Percentiles rank a stretch among this genome's conserved stretches.
These are phyloP conservation scores for Artemia sinica DNA, from an alignment of 2,888 invertebrate genomes.

Conservation along the genomic window DNA sequence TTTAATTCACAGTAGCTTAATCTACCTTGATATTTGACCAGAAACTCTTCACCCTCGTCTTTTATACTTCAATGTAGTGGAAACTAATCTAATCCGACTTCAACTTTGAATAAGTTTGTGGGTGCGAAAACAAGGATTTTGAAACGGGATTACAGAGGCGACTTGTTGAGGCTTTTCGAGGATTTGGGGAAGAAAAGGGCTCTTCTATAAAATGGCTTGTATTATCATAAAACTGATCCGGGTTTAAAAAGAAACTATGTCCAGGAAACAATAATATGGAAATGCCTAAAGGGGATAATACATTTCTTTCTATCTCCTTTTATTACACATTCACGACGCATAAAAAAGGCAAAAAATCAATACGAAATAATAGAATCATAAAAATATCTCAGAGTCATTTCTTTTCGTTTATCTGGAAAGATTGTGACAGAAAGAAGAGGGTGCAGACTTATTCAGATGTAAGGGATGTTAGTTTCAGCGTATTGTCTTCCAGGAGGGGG, in stretches of 20 bases:
- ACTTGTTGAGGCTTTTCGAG: constrained; percentile 1
- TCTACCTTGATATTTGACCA: neutral
- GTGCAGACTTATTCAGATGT: too few species aligned
- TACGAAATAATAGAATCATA: too few species aligned
- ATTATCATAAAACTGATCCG: neutral
- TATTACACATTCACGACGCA: too few species aligned
- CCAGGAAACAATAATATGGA: constrained; percentile 9
- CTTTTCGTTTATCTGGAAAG: too few species aligned
- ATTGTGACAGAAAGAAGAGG: too few species aligned
- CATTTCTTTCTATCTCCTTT: too few species aligned
- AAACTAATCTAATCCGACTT: constrained; percentile 13
- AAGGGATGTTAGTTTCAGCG: too few species aligned
- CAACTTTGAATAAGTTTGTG: neutral
- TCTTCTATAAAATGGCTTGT: neutral
- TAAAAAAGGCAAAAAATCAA: too few species aligned
- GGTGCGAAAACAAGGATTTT: constrained; percentile 12
- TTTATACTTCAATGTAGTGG: constrained; percentile 13
- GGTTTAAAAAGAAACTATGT: neutral
- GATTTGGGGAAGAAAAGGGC: neutral
- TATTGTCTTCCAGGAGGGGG: too few species aligned
- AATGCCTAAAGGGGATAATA: neutral
- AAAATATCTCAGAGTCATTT: too few species aligned
- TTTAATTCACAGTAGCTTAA: neutral
- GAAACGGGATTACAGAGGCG: constrained; percentile 8
- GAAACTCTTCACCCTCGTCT: neutral